phyloP scores from a whole-genome alignment of 2,113 vertebrate genomes.

The Albula goreensis region DNA sequence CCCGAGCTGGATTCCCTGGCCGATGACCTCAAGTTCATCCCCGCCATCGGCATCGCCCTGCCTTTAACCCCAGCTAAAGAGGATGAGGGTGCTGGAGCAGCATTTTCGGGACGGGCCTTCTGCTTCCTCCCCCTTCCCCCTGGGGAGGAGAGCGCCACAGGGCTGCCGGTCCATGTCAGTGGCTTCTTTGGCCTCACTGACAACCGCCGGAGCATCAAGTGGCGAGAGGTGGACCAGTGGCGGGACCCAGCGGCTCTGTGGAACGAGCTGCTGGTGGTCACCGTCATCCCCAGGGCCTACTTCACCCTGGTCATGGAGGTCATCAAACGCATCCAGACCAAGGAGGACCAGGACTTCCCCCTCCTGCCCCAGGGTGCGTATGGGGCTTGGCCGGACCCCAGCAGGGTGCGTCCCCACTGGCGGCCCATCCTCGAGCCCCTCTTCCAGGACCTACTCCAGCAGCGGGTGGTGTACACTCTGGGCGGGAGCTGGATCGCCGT shows the following conservation, averaged over 20 bases:
- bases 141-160: slow-evolving; percentile 92
- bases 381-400: slow-evolving; percentile 84
- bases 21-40: slow-evolving; percentile 93
- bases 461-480: slow-evolving; percentile 81
- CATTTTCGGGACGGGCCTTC: slow-evolving; percentile 90
- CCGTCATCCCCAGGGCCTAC: slow-evolving; percentile 87
- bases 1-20: slow-evolving; percentile 85
- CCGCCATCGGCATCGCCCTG: slow-evolving; percentile 89
- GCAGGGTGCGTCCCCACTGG: slow-evolving; percentile 81
- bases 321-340: slow-evolving; percentile 79
- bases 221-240: slow-evolving; percentile 96
- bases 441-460: slow-evolving; percentile 81
- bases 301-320: slow-evolving; percentile 83
- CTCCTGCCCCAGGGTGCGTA: slow-evolving; percentile 80
- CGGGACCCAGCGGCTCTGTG: slow-evolving; percentile 92
- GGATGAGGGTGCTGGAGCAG: slow-evolving; percentile 74
- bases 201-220: slow-evolving; percentile 97
- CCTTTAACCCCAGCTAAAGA: slow-evolving; percentile 69
- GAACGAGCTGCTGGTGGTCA: slow-evolving; percentile 90
- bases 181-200: slow-evolving; percentile 98
- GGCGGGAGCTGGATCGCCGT: slow-evolving; percentile 80
- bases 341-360: slow-evolving; percentile 78
- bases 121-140: slow-evolving; percentile 95
- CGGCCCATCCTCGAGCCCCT: slow-evolving; percentile 84
- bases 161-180: slow-evolving; percentile 94